Percentiles rank a stretch among this genome's conserved stretches.
phyloP scores from a whole-genome alignment of 1,140 invertebrate species.

The Lineus longissimus region DNA sequence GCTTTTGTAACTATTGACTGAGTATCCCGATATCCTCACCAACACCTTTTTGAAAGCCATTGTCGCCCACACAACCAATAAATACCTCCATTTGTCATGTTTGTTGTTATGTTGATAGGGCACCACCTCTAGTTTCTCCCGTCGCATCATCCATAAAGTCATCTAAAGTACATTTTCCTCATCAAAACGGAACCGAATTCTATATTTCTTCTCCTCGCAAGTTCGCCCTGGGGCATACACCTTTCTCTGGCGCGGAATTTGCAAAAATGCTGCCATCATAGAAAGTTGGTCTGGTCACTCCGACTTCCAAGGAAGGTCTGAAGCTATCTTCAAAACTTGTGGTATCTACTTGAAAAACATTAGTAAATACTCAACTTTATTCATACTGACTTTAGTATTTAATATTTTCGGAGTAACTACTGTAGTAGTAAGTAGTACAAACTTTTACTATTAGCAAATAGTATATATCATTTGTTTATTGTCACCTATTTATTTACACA shows the following conservation, averaged over 20 bases:
- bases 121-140: slow-evolving; percentile 1
- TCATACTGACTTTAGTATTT: too few species aligned
- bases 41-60: not conserved
- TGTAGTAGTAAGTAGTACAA: too few species aligned
- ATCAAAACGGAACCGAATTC: not conserved
- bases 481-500: too few species aligned
- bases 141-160: not conserved
- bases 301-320: too few species aligned
- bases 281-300: not conserved
- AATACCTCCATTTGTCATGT: slow-evolving; percentile 4
- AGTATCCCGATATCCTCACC: not conserved
- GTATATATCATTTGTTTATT: too few species aligned
- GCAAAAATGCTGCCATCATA: not conserved
- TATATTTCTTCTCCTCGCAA: not conserved
- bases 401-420: too few species aligned
- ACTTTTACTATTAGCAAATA: too few species aligned
- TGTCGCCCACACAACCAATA: not conserved
- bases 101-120: not conserved
- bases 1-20: not conserved
- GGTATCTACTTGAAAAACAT: too few species aligned
- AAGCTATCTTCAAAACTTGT: too few species aligned
- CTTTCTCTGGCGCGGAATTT: not conserved
- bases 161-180: slow-evolving; percentile 3
- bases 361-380: not conserved
- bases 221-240: too few species aligned